phyloP scores from a whole-genome alignment of 1,140 invertebrate genomes.

The Lordiphosa stackelbergi region DNA sequence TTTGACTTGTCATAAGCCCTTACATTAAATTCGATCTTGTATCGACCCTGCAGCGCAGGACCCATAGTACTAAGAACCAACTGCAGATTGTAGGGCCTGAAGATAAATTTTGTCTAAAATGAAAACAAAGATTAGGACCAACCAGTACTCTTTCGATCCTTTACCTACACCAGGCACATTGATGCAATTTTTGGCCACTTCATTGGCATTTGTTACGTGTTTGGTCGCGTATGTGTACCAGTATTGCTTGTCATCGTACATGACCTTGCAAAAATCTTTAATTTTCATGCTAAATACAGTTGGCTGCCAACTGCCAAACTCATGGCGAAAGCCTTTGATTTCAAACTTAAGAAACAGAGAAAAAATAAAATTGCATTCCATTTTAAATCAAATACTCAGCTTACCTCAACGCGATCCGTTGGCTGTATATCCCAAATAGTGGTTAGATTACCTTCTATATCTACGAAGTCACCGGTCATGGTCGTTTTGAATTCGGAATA shows the following conservation, averaged over 20 bases:
- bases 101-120: neutral
- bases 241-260: constrained; percentile 4
- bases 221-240: neutral
- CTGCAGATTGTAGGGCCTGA: neutral
- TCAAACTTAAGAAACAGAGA: neutral
- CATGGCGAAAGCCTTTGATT: neutral
- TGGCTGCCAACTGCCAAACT: neutral
- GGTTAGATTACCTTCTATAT: constrained; percentile 1
- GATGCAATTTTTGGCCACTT: neutral
- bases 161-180: constrained; percentile 5
- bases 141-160: neutral
- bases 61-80: too few relatives aligned
- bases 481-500: neutral
- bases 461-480: neutral
- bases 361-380: too few relatives aligned
- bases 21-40: too few relatives aligned
- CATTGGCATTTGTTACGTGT: constrained; percentile 1
- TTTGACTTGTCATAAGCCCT: too few relatives aligned
- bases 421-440: neutral
- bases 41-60: too few relatives aligned
- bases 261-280: neutral
- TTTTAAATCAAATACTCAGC: neutral
- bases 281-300: neutral
- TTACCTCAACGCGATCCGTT: constrained; percentile 1
- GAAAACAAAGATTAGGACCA: neutral